Base-by-base conservation (phyloP, 2,888 invertebrate genomes). In the Resseliella maxima region DNA sequence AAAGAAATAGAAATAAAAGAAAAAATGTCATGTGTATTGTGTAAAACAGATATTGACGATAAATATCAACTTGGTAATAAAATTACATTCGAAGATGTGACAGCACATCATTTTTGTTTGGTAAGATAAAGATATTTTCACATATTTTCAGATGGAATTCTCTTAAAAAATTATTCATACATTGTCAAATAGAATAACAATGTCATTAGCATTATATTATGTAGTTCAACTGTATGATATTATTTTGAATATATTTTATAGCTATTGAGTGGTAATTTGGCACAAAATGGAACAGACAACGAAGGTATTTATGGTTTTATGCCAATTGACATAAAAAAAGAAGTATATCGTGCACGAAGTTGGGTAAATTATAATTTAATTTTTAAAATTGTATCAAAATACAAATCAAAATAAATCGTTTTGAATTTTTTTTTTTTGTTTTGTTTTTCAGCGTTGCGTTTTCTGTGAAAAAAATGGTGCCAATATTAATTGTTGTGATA, bases 251-350 rank as follows among this genome's bases (percentile, higher is more conserved):
- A 15, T 50, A 50, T 15, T 72, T 72, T 50, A 15, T 72, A 95
- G 95, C 91, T 96, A 15, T 90, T 96, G 83, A 94, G 96, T 0
- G 94, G 95, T 8, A 94, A 94, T 87, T 91, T 96, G 88, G 90
- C 92, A 83, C 96, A 96, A 89, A 93, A 92, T 88, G 95, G 95
- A 0, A 89, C 90, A 10, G 95, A 95, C 87, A 90, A 93, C 1
- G 93, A 95, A 86, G 96, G 96, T 0, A 93, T 97, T 45, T 91
- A 94, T 87, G 96, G 96, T 0, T 97, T 97, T 89, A 89, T 95
- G 50, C 90, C 92, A 0, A 89, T 90, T 0, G 96, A 97, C 89
- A 96, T 97, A 35, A 88, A 91, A 18, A 92, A 92, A 46, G 97
- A 97, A 90, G 89, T 94, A 0, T 91, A 91, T 24, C 92, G 96